phyloP scores from a whole-genome alignment of 2,113 vertebrate species.

The Callorhinus ursinus region DNA sequence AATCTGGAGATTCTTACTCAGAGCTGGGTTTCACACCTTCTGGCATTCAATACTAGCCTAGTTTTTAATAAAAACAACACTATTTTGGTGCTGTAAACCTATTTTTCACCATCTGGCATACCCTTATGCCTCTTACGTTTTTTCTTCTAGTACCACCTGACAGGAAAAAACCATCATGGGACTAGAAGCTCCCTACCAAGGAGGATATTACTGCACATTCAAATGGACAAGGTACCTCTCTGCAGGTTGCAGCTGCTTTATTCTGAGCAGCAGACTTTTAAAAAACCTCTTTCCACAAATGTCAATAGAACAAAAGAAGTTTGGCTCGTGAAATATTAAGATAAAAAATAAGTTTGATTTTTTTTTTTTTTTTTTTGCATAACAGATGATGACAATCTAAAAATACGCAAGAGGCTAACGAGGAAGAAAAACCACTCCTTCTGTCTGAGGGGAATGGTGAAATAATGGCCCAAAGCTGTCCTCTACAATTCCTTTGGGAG shows the following conservation, averaged over 20 bases:
- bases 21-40: slow-evolving; percentile 53
- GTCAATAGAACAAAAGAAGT: slow-evolving; percentile 6
- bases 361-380: not conserved
- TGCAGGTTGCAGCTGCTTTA: not conserved
- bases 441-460: not conserved
- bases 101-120: slow-evolving; percentile 74
- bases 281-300: slow-evolving; percentile 23
- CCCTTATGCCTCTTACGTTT: slow-evolving; percentile 55
- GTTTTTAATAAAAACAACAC: slow-evolving; percentile 61
- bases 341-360: slow-evolving; percentile 1
- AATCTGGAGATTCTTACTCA: slow-evolving; percentile 54
- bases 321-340: not conserved
- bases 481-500: not conserved
- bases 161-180: not conserved
- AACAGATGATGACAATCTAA: slow-evolving; percentile 59
- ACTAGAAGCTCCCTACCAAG: not conserved
- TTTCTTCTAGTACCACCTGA: slow-evolving; percentile 41
- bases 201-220: not conserved
- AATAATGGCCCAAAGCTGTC: not conserved
- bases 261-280: not conserved
- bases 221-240: not conserved
- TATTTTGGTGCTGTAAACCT: slow-evolving; percentile 58
- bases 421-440: slow-evolving; percentile 12
- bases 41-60: slow-evolving; percentile 56
- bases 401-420: slow-evolving; percentile 35